A percentile compares a stretch with the other conserved stretches of the same genome.
These are phyloP conservation scores for Iphiclides podalirius DNA, from an alignment of 2,888 invertebrate genomes.

Conservation along the genomic window DNA sequence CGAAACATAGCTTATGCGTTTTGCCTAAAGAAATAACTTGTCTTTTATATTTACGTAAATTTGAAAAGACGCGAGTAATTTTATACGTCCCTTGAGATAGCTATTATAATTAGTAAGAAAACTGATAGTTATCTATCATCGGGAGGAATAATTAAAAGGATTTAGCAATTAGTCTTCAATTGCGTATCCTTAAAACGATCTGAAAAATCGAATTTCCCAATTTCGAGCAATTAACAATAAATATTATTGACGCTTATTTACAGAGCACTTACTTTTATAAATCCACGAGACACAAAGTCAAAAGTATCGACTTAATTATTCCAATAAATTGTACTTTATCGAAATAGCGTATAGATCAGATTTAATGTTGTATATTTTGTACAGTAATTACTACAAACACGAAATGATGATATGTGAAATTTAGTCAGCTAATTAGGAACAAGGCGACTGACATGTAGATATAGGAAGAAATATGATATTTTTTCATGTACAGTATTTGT, in stretches of 20 bases:
- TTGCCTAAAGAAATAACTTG: background rate
- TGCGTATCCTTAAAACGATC: no score
- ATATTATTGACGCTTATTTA: background rate
- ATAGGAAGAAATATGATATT: conserved; percentile 38
- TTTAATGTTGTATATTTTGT: conserved; percentile 45
- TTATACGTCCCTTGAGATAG: background rate
- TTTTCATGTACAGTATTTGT: conserved; percentile 55
- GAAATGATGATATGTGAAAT: conserved; percentile 27
- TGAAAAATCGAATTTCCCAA: no score
- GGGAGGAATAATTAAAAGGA: background rate
- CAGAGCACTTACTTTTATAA: conserved; percentile 1
- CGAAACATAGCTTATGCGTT: background rate
- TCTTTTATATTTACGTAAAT: background rate
- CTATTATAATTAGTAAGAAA: background rate
- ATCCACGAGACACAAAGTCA: background rate
- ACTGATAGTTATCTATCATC: background rate
- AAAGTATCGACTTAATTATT: conserved; percentile 10
- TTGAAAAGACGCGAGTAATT: background rate
- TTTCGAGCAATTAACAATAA: no score
- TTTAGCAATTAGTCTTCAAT: no score
- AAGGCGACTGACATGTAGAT: conserved; percentile 48
- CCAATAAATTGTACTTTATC: conserved; percentile 13
- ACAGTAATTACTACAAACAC: conserved; percentile 34
- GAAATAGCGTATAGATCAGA: conserved; percentile 9
- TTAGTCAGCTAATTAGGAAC: conserved; percentile 33